phyloP scores from a whole-genome alignment of 2,888 invertebrate genomes.

The Caenorhabditis afra region DNA sequence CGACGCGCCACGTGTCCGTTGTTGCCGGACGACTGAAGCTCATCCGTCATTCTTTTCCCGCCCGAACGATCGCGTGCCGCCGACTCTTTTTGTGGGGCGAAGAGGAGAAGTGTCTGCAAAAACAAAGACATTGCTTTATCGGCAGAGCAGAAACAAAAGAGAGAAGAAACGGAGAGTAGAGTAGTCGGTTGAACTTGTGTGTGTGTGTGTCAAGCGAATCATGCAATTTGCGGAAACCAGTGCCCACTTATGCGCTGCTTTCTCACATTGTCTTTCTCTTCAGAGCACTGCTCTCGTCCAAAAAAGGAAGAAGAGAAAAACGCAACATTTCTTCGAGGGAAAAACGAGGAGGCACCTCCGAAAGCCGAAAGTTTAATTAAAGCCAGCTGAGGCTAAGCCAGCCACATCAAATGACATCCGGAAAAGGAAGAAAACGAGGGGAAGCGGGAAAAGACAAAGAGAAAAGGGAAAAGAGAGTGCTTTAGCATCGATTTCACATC shows the following conservation, averaged over 20 bases:
- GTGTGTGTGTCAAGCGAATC: slow-evolving; percentile 30
- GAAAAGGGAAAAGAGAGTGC: slow-evolving; percentile 21
- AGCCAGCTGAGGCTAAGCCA: slow-evolving; percentile 33
- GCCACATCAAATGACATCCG: slow-evolving; percentile 52
- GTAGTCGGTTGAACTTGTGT: slow-evolving; percentile 49
- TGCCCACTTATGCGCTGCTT: slow-evolving; percentile 55
- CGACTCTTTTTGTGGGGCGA: no score
- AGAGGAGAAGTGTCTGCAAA: no score
- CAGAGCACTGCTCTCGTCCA: background rate
- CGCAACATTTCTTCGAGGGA: background rate
- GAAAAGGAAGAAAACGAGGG: slow-evolving; percentile 16
- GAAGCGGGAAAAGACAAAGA: slow-evolving; percentile 12
- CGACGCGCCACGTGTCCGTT: slow-evolving; percentile 50
- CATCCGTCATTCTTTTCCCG: slow-evolving; percentile 50
- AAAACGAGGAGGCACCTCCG: background rate
- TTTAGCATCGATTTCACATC: slow-evolving; percentile 59
- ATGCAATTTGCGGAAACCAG: slow-evolving; percentile 58
- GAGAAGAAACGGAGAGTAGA: slow-evolving; percentile 18
- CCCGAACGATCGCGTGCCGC: slow-evolving; percentile 39
- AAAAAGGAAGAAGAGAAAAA: slow-evolving; percentile 7
- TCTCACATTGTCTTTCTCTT: slow-evolving; percentile 49
- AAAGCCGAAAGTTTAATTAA: slow-evolving; percentile 52
- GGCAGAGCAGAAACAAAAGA: slow-evolving; percentile 5
- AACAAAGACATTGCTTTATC: slow-evolving; percentile 32
- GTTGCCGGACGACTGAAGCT: slow-evolving; percentile 26